Conservation (phyloP, 2,888 invertebrate genomes). For the Allolobophora icterica region DNA sequence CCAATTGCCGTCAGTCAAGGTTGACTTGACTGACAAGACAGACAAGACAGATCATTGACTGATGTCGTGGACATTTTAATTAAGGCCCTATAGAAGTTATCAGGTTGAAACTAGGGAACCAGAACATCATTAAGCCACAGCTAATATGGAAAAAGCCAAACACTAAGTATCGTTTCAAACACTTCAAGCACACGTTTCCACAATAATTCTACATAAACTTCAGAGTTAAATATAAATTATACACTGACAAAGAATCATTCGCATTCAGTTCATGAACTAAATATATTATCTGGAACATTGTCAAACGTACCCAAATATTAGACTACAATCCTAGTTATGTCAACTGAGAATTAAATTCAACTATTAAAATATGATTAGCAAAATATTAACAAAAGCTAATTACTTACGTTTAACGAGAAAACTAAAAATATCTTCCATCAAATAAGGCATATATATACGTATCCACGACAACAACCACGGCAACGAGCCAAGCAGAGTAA, state of each 20-base stretch:
- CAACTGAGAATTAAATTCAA: slow-evolving; percentile 2
- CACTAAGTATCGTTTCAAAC: neutral
- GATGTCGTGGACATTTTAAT: no score
- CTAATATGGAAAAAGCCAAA: neutral
- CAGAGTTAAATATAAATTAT: neutral
- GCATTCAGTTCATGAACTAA: neutral
- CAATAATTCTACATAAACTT: slow-evolving; percentile 6
- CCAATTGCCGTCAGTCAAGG: no score
- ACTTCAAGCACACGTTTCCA: neutral
- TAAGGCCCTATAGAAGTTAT: neutral
- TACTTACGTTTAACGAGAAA: neutral
- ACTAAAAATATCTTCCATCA: neutral
- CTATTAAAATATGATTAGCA: neutral
- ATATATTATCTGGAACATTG: slow-evolving; percentile 7
- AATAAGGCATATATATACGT: neutral
- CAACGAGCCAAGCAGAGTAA: neutral
- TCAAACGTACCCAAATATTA: neutral
- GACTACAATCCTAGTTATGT: neutral
- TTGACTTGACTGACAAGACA: no score
- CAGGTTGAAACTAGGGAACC: neutral
- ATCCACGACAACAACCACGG: neutral
- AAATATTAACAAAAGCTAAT: slow-evolving; percentile 11
- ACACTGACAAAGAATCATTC: neutral
- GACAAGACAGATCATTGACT: no score
- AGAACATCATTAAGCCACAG: neutral